Evolutionary conservation across 2,113 vertebrate genomes (phyloP), one percentile per base, ranked within the genome.

Genomic region (Pomatorhinus ruficollis): DNA sequence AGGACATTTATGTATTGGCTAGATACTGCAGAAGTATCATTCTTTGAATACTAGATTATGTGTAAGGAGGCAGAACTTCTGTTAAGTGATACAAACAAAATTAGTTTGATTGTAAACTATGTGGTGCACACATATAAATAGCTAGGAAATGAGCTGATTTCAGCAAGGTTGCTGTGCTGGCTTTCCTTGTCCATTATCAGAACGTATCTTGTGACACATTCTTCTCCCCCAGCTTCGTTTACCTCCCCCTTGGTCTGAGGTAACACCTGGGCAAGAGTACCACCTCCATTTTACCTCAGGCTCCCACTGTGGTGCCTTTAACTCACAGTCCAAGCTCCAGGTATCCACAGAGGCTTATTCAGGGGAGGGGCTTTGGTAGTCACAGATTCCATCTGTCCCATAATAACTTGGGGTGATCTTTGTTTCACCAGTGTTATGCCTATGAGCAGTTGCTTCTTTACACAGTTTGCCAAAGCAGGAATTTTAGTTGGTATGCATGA

Each of bases 331-430:
- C 23, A 23, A 28, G 31, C 27, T 76, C 71, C 53, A 50, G 37
- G 25, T 25, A 22, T 7, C 37, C 53, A 42, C 0, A 0, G 21
- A 37, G 31, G 13, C 4, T 6, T 37, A 31, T 68, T 50, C 14
- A 31, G 17, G 24, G 19, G 23, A 64, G 28, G 15, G 11, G 7
- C 33, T 84, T 45, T 83, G 27, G 57, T 18, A 31, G 47, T 22
- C 1, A 1, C 15, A 47, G n/a, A 39, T 40, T 47, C 28, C 5
- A 6, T 50, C 31, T 76, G 9, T 59, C 52, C 44, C 53, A 57
- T 22, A 49, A 49, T 35, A 57, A 50, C 16, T 66, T 50, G 35
- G 10, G 4, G 20, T 76, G 44, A 30, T 50, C 31, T 66, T 76
- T 50, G 35, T 49, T 35, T 57, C 42, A 50, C 20, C 42, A 49